Percentiles rank a stretch among this genome's conserved stretches.
Conservation (phyloP, 2,888 invertebrate species). For the Cynaeus angustus region DNA sequence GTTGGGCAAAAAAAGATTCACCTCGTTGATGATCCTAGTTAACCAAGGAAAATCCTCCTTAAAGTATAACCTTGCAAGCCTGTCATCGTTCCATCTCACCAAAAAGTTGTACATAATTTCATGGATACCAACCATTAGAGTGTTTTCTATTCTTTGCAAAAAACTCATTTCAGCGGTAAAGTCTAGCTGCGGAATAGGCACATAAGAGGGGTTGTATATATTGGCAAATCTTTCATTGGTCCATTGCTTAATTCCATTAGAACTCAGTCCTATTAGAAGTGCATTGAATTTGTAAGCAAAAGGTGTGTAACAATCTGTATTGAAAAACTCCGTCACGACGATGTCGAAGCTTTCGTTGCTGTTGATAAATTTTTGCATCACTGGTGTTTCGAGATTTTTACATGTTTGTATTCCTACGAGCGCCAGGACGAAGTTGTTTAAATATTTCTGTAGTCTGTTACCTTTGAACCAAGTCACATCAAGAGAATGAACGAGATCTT, state of each 20-base stretch:
- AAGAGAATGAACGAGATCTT: slow-evolving; percentile 30
- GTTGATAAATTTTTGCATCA: slow-evolving; percentile 67
- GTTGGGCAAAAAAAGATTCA: slow-evolving; percentile 72
- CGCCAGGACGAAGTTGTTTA: slow-evolving; percentile 31
- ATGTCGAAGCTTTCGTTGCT: slow-evolving; percentile 77
- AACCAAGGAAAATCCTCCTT: slow-evolving; percentile 60
- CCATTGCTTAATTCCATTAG: slow-evolving; percentile 71
- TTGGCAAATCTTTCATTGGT: slow-evolving; percentile 71
- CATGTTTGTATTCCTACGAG: slow-evolving; percentile 48
- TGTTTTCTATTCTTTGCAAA: slow-evolving; percentile 69
- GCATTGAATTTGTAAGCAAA: slow-evolving; percentile 76
- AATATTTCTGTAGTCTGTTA: slow-evolving; percentile 43
- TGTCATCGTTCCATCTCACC: slow-evolving; percentile 54
- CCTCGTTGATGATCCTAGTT: slow-evolving; percentile 67
- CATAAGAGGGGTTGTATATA: slow-evolving; percentile 71
- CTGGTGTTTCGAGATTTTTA: slow-evolving; percentile 60
- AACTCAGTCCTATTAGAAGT: slow-evolving; percentile 74
- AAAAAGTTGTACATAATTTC: slow-evolving; percentile 53
- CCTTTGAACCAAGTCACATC: slow-evolving; percentile 32
- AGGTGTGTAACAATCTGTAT: slow-evolving; percentile 81
- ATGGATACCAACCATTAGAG: slow-evolving; percentile 32
- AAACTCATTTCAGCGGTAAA: slow-evolving; percentile 63
- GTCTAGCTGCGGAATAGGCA: slow-evolving; percentile 71
- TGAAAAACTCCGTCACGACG: slow-evolving; percentile 81
- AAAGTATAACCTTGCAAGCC: slow-evolving; percentile 59